These are phyloP conservation scores for Rotaria sp. DNA, from an alignment of 2,888 invertebrate species.

Conservation along the genomic window DNA sequence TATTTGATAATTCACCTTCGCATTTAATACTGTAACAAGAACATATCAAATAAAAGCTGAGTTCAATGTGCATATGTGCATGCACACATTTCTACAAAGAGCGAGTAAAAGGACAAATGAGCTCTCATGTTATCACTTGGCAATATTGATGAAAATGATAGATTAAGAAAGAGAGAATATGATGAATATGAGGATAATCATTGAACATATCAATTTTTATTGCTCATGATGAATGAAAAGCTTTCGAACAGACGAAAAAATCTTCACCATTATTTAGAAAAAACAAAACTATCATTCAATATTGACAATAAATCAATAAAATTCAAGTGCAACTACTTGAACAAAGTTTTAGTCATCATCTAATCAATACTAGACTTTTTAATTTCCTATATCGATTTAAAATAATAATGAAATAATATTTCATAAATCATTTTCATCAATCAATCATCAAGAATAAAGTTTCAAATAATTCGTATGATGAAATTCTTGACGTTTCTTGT, in stretches of 20 bases:
- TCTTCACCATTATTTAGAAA: not conserved
- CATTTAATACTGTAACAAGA: not conserved
- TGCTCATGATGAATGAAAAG: no score
- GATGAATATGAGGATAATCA: not conserved
- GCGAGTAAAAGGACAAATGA: not conserved
- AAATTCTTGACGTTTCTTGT: not conserved
- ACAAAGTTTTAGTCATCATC: not conserved
- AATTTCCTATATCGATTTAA: not conserved
- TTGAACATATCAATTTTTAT: not conserved
- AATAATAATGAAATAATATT: not conserved
- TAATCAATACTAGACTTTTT: not conserved
- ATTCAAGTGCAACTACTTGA: no score
- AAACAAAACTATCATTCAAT: not conserved
- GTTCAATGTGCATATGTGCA: not conserved
- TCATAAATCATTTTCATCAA: not conserved
- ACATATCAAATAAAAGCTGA: not conserved
- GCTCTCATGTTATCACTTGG: not conserved
- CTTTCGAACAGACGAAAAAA: no score
- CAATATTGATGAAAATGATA: not conserved
- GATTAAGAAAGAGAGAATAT: not conserved
- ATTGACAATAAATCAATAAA: no score
- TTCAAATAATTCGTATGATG: not conserved
- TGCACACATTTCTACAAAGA: not conserved
- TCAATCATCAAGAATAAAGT: not conserved
- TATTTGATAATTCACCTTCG: not conserved